Base-by-base conservation (phyloP, 2,797 vertebrate species). In the Sebastes paucispinis region DNA sequence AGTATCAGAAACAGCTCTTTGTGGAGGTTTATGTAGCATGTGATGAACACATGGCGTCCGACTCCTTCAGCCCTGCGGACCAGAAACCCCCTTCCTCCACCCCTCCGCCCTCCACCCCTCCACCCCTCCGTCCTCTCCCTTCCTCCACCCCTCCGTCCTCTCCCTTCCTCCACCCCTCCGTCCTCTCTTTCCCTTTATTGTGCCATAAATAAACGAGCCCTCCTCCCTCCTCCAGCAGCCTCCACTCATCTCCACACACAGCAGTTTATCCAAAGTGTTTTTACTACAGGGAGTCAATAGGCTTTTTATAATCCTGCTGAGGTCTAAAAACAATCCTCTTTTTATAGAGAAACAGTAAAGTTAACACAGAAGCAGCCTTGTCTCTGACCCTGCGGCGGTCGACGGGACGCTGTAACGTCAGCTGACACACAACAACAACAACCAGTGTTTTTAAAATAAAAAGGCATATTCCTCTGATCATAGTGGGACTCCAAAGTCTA, bases 341-440 rank as follows among this genome's bases (percentile, higher is more conserved):
- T 83, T 87, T 73, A 84, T 59, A 31, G 77, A 47, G 14, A 31
- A 27, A 31, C 77, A 75, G 34, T 75, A 63, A 86, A 81, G 78
- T 78, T 78, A 73, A 74, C 74, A 83, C 79, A 80, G 71, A 47
- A 16, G 67, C 68, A 5, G 64, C 59, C 31, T 59, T 32, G 63
- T 82, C 27, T 43, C 24, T 36, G 34, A 36, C 11, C 34, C 34
- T 36, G 11, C 34, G 34, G 34, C 34, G 34, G 10, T 36, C 34
- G 11, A 36, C 34, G 11, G 34, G 10, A 36, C 34, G 34, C 3
- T 12, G 10, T 36, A 36, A 11, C 11, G 14, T 47, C 43, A 47
- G 43, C 43, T 43, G 39, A 43, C 39, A 13, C 39, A 43, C 39
- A 43, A 32, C 32, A 34, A 47, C 43, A 14, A 47, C 13, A 47